Conservation (phyloP, 92 coral and sea anemone species). For the Phenganax marumi region DNA sequence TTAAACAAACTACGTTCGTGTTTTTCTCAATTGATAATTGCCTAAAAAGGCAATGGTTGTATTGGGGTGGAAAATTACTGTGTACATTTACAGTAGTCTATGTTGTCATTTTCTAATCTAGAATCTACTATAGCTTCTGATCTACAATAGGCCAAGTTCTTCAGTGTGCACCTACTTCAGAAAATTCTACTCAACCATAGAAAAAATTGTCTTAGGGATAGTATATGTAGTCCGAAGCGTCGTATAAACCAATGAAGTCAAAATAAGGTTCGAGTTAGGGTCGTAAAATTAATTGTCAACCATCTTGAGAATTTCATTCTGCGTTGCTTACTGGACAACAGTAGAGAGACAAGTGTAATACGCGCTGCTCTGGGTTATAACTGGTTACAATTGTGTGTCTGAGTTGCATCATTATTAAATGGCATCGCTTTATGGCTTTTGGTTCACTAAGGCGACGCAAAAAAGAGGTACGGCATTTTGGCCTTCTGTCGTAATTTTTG, state of each 20-base stretch:
- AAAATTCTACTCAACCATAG: too few species aligned
- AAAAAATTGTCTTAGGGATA: too few species aligned
- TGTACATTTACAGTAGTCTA: background rate
- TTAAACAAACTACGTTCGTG: constrained; percentile 13
- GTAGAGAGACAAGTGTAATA: too few species aligned
- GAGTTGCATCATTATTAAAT: background rate
- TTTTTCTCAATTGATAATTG: background rate
- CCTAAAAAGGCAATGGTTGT: background rate
- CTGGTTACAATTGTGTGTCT: too few species aligned
- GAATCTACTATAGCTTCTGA: constrained; percentile 7
- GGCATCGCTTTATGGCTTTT: background rate
- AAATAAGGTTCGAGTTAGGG: too few species aligned
- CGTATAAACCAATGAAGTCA: too few species aligned
- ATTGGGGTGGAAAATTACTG: background rate
- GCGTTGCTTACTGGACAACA: too few species aligned
- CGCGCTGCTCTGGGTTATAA: too few species aligned
- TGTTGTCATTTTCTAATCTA: background rate
- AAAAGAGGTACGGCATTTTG: background rate
- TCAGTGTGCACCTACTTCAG: too few species aligned
- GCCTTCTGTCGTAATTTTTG: background rate
- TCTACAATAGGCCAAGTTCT: background rate
- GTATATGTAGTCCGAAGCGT: too few species aligned
- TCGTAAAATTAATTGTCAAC: too few species aligned
- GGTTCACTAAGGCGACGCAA: background rate
- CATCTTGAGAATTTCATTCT: too few species aligned